These are phyloP conservation scores for Lamproptera curius DNA, from an alignment of 2,888 invertebrate genomes.

Conservation along the genomic window DNA sequence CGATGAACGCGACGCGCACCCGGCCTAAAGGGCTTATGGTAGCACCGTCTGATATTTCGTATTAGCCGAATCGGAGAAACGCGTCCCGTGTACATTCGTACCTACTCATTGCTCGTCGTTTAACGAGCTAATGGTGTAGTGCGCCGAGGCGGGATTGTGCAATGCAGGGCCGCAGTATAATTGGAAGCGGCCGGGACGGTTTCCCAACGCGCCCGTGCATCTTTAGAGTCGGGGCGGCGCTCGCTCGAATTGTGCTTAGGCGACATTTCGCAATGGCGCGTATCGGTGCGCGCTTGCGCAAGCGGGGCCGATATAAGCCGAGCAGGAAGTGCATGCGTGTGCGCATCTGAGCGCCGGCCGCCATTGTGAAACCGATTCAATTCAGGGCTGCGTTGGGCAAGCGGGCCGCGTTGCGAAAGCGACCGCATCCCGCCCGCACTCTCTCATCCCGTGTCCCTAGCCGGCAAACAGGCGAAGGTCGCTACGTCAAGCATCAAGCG, in stretches of 20 bases:
- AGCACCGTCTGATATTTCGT: no score
- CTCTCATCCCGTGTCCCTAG: not conserved
- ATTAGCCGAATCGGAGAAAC: no score
- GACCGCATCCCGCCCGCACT: constrained; percentile 55
- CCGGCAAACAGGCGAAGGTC: not conserved
- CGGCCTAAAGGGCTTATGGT: no score
- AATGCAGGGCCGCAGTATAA: constrained; percentile 61
- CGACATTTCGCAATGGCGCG: constrained; percentile 55
- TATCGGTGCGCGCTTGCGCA: constrained; percentile 63
- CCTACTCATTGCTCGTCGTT: no score
- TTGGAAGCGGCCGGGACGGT: constrained; percentile 72
- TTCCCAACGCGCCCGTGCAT: constrained; percentile 75
- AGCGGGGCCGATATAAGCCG: constrained; percentile 60
- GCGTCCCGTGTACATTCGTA: no score
- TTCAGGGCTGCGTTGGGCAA: constrained; percentile 76
- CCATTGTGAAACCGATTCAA: constrained; percentile 71
- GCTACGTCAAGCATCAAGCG: no score
- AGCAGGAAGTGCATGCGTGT: constrained; percentile 75
- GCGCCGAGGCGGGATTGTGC: constrained; percentile 46
- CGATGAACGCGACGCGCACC: constrained; percentile 8
- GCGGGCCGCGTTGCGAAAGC: constrained; percentile 57
- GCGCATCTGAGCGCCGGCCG: constrained; percentile 64
- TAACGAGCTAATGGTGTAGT: no score
- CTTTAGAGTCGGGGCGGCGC: constrained; percentile 62
- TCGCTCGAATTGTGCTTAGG: constrained; percentile 43